phyloP scores from a whole-genome alignment of 2,797 vertebrate species.

The Ispidina lecontei region DNA sequence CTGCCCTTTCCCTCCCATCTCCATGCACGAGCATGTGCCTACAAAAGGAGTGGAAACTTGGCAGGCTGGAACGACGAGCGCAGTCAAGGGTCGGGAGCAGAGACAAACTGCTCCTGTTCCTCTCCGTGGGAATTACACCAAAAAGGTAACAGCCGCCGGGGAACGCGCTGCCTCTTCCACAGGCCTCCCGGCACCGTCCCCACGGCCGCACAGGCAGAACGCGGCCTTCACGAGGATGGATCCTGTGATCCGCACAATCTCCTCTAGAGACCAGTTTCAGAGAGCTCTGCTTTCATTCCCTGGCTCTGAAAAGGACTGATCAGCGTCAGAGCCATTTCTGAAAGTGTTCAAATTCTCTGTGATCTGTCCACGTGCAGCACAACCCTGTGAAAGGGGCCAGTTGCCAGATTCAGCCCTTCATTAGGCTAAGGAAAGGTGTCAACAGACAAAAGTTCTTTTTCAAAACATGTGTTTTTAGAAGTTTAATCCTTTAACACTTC shows the following conservation, averaged over 20 bases:
- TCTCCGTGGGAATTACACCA: constrained; percentile 40
- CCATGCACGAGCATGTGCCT: constrained; percentile 4
- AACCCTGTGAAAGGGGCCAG: fast-evolving
- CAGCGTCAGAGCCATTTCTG: background rate
- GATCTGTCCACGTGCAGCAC: background rate
- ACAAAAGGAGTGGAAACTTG: constrained; percentile 72
- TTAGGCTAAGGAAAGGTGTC: background rate
- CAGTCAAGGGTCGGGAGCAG: background rate
- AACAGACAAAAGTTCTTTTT: background rate
- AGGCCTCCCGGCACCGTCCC: background rate
- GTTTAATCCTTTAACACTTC: background rate
- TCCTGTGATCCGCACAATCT: background rate
- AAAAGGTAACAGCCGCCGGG: constrained; percentile 2
- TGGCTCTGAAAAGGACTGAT: background rate
- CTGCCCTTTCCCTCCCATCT: constrained; percentile 34
- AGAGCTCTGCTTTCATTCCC: background rate
- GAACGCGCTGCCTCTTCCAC: background rate
- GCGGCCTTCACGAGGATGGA: background rate
- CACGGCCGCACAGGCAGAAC: background rate
- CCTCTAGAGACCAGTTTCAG: background rate
- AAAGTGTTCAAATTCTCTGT: background rate
- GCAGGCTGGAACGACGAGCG: background rate
- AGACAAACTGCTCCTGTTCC: background rate
- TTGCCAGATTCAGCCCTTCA: background rate
- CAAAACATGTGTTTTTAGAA: fast-evolving